Conservation (phyloP, 1,140 invertebrate genomes). For the Probaryconus sp. region DNA sequence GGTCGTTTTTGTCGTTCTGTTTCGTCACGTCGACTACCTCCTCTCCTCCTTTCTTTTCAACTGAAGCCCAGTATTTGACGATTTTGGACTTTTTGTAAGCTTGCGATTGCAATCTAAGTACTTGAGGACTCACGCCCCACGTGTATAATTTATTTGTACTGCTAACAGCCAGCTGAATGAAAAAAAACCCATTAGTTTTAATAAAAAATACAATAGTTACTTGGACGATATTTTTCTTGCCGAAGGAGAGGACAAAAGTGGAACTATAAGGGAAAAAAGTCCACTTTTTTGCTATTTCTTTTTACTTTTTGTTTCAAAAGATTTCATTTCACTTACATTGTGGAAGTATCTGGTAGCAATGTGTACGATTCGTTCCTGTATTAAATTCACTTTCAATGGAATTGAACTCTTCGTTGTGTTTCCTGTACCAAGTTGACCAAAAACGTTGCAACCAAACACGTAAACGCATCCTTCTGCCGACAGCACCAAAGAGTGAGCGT, state of each 20-base stretch:
- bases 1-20: constrained; percentile 39
- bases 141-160: constrained; percentile 83
- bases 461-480: constrained; percentile 83
- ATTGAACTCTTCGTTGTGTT: constrained; percentile 80
- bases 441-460: constrained; percentile 87
- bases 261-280: no score
- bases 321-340: constrained; percentile 81
- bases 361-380: constrained; percentile 81
- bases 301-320: constrained; percentile 11
- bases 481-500: constrained; percentile 86
- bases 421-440: constrained; percentile 87
- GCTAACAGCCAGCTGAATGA: constrained; percentile 84
- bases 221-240: no score
- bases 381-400: constrained; percentile 80
- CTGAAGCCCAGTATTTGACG: constrained; percentile 74
- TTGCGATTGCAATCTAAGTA: constrained; percentile 84
- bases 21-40: constrained; percentile 44
- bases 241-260: no score
- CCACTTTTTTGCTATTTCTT: no score
- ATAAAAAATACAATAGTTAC: constrained; percentile 22
- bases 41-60: constrained; percentile 62
- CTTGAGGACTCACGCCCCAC: constrained; percentile 89
- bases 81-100: constrained; percentile 80
- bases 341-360: constrained; percentile 90
- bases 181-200: constrained; percentile 32